Evolutionary conservation across 53 echinoderm and acorn worm genomes (phyloP).

Genomic region (Temnopleurus reevesii): DNA sequence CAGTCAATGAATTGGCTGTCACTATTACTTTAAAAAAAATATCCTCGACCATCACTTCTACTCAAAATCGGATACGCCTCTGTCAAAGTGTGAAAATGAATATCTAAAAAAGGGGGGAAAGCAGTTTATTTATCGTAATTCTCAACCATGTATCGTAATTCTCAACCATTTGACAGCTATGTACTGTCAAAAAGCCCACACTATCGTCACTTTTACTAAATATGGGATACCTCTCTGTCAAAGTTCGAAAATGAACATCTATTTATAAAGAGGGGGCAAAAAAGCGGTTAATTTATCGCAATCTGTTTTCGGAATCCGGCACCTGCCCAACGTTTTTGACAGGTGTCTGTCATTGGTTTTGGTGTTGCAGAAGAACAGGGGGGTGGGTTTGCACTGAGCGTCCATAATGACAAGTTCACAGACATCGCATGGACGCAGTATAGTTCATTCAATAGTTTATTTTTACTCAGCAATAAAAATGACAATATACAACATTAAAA

Average conservation of each 20-base stretch:
- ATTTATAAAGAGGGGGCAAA: neutral
- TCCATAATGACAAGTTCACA: too few species aligned
- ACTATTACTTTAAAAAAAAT: neutral
- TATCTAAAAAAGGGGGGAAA: neutral
- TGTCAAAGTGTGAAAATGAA: neutral
- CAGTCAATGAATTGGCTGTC: neutral
- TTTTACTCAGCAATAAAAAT: too few species aligned
- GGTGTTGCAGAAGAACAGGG: too few species aligned
- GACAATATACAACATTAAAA: too few species aligned
- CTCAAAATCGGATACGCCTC: neutral
- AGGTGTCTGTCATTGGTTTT: neutral
- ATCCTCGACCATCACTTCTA: neutral
- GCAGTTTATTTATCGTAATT: neutral
- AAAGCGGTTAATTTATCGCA: neutral
- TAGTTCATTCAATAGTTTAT: too few species aligned
- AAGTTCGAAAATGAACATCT: neutral
- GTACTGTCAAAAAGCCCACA: neutral
- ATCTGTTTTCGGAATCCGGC: neutral
- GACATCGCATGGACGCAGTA: too few species aligned
- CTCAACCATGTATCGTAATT: too few species aligned
- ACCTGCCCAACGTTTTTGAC: neutral
- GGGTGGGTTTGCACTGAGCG: too few species aligned
- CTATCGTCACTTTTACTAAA: neutral
- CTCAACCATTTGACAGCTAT: too few species aligned
- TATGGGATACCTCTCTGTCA: neutral